A percentile compares a stretch with the other conserved stretches of the same genome.
These are phyloP conservation scores for Palythoa grandiflora DNA, from an alignment of 92 coral and sea anemone genomes.

Conservation along the genomic window DNA sequence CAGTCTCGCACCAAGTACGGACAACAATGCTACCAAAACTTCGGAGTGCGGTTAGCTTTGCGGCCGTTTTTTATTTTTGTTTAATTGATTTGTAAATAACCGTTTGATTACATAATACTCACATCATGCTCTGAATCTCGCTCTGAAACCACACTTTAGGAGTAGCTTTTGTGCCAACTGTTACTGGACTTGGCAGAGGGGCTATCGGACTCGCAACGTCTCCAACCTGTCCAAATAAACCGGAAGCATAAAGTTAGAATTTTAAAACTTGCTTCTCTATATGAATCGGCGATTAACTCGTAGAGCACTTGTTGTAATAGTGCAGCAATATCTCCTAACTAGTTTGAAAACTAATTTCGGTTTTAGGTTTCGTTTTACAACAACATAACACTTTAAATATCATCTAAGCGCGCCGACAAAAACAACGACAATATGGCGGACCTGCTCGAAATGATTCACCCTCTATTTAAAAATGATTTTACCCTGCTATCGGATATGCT, in stretches of 20 bases:
- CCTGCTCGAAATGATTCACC: not conserved
- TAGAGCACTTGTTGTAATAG: conserved; percentile 27
- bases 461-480: conserved; percentile 27
- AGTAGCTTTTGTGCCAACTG: conserved; percentile 66
- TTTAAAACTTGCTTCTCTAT: not conserved
- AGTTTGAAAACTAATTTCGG: conserved; percentile 23
- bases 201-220: conserved; percentile 75
- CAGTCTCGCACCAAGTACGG: conserved; percentile 17
- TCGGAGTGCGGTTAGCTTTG: conserved; percentile 48
- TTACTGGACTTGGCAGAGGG: conserved; percentile 82
- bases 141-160: conserved; percentile 96
- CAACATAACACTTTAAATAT: not conserved
- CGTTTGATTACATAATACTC: conserved; percentile 60
- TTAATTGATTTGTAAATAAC: conserved; percentile 51
- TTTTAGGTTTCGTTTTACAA: not conserved
- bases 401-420: not conserved
- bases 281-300: conserved; percentile 11
- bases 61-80: conserved; percentile 37
- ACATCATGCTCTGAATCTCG: conserved; percentile 98
- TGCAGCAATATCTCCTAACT: conserved; percentile 23
- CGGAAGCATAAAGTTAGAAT: conserved; percentile 74
- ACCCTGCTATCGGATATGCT: conserved; percentile 72
- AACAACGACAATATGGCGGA: conserved; percentile 80
- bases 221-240: conserved; percentile 73
- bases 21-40: not conserved